Percentiles rank a stretch among this genome's conserved stretches.
Evolutionary conservation across 2,888 invertebrate genomes (phyloP).

Genomic region (Mayetiola destructor): DNA sequence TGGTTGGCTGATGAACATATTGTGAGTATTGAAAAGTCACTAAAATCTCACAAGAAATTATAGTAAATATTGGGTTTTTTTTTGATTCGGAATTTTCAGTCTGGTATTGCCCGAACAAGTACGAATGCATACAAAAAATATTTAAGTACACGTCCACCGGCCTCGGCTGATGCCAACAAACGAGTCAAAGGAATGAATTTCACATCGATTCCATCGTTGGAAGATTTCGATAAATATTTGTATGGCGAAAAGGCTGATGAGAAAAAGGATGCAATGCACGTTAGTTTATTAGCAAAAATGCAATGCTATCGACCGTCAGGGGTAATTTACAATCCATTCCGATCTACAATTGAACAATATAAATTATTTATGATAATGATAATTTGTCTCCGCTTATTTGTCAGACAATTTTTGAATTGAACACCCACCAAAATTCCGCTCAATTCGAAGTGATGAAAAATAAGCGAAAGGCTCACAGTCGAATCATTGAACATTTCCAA

Average conservation of each 20-base stretch:
- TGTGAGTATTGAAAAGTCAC: conserved; percentile 37
- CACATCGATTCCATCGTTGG: conserved; percentile 39
- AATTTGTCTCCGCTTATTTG: conserved; percentile 26
- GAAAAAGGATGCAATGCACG: conserved; percentile 28
- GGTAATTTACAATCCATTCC: conserved; percentile 23
- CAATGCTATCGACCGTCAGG: conserved; percentile 30
- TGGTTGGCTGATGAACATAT: conserved; percentile 67
- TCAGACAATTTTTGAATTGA: conserved; percentile 89
- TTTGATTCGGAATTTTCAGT: conserved; percentile 36
- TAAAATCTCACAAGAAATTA: conserved; percentile 2
- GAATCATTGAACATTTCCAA: conserved; percentile 36
- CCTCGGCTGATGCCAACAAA: conserved; percentile 78
- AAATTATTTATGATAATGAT: not conserved
- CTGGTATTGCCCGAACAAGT: conserved; percentile 54
- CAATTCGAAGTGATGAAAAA: conserved; percentile 75
- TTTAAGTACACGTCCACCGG: conserved; percentile 68
- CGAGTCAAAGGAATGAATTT: conserved; percentile 66
- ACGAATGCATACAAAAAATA: conserved; percentile 87
- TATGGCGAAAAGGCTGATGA: conserved; percentile 20
- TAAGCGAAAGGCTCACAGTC: conserved; percentile 60
- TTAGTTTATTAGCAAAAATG: conserved; percentile 31
- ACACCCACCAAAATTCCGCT: conserved; percentile 61
- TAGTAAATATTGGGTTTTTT: not conserved
- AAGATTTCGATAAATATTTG: conserved; percentile 20
- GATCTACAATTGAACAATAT: too few species aligned